Evolutionary conservation across 2,113 vertebrate species (phyloP).

Genomic region (Odobenus rosmarus): DNA sequence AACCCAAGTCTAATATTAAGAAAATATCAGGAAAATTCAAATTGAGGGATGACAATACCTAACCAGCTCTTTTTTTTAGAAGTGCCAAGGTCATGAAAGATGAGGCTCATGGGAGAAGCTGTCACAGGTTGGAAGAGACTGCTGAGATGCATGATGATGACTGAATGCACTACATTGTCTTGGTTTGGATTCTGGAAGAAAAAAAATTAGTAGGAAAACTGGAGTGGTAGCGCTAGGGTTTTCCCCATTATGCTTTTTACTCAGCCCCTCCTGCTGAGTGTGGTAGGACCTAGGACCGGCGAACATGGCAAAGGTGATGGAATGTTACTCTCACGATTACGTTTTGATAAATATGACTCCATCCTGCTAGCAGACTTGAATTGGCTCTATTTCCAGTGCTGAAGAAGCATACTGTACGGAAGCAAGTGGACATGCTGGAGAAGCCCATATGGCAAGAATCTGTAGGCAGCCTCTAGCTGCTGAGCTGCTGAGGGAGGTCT

Average conservation of each 20-base stretch:
- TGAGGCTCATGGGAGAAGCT: background rate
- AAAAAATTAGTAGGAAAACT: background rate
- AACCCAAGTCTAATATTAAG: background rate
- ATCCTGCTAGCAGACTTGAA: background rate
- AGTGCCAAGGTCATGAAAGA: background rate
- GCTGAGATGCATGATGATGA: background rate
- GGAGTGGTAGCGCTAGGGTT: background rate
- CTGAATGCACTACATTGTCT: background rate
- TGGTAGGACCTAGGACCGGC: background rate
- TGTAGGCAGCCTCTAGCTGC: background rate
- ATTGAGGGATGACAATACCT: background rate
- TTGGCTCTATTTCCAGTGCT: background rate
- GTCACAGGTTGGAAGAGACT: background rate
- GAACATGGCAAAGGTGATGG: background rate
- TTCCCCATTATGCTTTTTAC: no score
- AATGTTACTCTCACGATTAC: background rate
- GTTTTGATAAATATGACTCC: background rate
- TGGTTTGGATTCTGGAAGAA: background rate
- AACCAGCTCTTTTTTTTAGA: background rate
- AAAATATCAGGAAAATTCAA: background rate
- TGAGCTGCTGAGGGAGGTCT: background rate
- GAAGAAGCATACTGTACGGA: background rate
- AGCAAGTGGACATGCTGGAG: background rate
- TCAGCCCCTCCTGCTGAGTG: background rate
- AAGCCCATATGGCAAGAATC: background rate